Evolutionary conservation across 2,113 vertebrate species (phyloP).

Genomic region (Muntiacus reevesi): DNA sequence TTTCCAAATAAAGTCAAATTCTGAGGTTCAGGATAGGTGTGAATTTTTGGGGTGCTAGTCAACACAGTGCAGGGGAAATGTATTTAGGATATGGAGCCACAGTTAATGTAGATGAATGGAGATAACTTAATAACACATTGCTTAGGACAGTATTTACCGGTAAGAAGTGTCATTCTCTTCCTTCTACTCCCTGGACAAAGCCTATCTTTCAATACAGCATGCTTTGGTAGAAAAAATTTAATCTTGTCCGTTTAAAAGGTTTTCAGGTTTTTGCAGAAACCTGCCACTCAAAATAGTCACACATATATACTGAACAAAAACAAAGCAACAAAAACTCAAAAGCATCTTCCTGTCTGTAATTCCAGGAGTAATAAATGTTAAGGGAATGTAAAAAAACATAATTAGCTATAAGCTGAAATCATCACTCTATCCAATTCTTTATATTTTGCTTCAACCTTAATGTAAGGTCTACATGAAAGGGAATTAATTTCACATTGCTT

Average conservation of each 20-base stretch:
- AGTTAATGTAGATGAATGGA: not conserved
- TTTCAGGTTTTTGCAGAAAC: not conserved
- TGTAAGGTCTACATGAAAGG: not conserved
- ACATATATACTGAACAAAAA: not conserved
- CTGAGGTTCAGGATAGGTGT: not conserved
- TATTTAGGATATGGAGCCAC: not conserved
- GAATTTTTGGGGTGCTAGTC: not conserved
- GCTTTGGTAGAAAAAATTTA: not conserved
- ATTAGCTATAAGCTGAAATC: not conserved
- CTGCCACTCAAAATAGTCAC: not conserved
- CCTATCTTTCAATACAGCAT: not conserved
- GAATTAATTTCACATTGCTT: not conserved
- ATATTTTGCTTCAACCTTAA: not conserved
- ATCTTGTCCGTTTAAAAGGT: not conserved
- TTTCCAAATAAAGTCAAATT: not conserved
- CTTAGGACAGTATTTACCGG: not conserved
- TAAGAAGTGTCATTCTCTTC: not conserved
- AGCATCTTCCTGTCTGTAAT: not conserved
- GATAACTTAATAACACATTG: not conserved
- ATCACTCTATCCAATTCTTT: not conserved
- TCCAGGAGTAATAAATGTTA: not conserved
- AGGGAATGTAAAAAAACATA: not conserved
- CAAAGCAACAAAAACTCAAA: not conserved
- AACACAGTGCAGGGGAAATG: not conserved
- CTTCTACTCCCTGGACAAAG: not conserved